These are phyloP conservation scores for Troides aeacus DNA, from an alignment of 2,888 invertebrate species.

Conservation along the genomic window DNA sequence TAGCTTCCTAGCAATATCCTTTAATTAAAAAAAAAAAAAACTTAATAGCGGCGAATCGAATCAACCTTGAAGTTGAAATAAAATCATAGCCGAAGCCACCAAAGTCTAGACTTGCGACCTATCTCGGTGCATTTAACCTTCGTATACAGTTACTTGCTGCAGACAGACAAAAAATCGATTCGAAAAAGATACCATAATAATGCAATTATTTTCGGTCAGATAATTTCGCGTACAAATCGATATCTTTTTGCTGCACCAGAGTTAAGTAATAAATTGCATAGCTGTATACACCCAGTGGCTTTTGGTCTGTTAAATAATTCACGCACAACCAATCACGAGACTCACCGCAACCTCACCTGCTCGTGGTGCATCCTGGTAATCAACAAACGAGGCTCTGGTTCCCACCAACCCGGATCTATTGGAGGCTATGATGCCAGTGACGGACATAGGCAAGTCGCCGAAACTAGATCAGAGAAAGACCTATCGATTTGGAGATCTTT, in stretches of 20 bases:
- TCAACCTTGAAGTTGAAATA: slow-evolving; percentile 18
- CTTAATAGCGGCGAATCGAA: slow-evolving; percentile 1
- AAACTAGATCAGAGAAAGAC: too few relatives aligned
- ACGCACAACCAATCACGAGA: too few relatives aligned
- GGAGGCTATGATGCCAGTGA: too few relatives aligned
- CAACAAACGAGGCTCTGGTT: too few relatives aligned
- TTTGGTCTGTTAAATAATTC: neutral
- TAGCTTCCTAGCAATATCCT: too few relatives aligned
- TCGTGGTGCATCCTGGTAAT: too few relatives aligned
- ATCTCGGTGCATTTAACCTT: slow-evolving; percentile 40
- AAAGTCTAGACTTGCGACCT: slow-evolving; percentile 33
- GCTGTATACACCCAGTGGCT: neutral
- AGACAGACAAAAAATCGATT: slow-evolving; percentile 55
- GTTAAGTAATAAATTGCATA: neutral
- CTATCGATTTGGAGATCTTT: too few relatives aligned
- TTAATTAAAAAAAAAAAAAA: too few relatives aligned
- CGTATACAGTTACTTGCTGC: slow-evolving; percentile 38
- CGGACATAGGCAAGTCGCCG: too few relatives aligned
- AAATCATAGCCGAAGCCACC: slow-evolving; percentile 31
- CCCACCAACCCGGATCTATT: too few relatives aligned
- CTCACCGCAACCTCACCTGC: too few relatives aligned
- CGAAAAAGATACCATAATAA: slow-evolving; percentile 43
- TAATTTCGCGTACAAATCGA: slow-evolving; percentile 34
- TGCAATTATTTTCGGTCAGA: slow-evolving; percentile 40
- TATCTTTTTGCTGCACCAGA: slow-evolving; percentile 25